A percentile compares a stretch with the other conserved stretches of the same genome.
Evolutionary conservation across 2,797 vertebrate species (phyloP).

Genomic region (Malurus splendens): DNA sequence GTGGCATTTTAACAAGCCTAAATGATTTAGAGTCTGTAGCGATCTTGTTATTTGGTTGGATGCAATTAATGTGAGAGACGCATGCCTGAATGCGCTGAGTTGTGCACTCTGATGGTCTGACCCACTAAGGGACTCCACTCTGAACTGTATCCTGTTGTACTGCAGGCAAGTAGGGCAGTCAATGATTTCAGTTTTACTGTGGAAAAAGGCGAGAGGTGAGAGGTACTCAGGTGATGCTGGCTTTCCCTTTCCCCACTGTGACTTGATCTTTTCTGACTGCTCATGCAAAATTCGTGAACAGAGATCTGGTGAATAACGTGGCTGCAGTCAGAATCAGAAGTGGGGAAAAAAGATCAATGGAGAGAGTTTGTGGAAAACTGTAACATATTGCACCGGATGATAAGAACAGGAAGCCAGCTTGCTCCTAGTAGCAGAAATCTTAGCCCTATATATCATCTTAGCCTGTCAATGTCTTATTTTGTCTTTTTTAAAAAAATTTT

Average conservation of each 20-base stretch:
- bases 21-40: constrained; percentile 43
- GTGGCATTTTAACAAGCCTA: constrained; percentile 56
- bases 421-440: background rate
- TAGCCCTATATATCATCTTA: background rate
- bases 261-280: background rate
- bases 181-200: constrained; percentile 14
- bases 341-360: background rate
- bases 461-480: rapidly evolving
- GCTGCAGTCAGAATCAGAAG: background rate
- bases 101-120: constrained; percentile 32
- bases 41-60: constrained; percentile 54
- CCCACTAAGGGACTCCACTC: background rate
- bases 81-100: constrained; percentile 20
- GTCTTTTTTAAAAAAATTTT: background rate
- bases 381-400: background rate
- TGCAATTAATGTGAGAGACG: constrained; percentile 53
- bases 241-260: background rate
- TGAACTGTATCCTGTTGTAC: background rate
- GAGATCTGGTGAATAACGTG: background rate
- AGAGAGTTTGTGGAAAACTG: background rate
- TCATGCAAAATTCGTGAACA: background rate
- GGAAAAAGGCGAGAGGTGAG: constrained; percentile 11
- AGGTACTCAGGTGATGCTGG: background rate
- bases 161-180: constrained; percentile 22
- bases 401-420: background rate